Conservation (phyloP, 2,888 invertebrate species). For the Campoletis raptor region DNA sequence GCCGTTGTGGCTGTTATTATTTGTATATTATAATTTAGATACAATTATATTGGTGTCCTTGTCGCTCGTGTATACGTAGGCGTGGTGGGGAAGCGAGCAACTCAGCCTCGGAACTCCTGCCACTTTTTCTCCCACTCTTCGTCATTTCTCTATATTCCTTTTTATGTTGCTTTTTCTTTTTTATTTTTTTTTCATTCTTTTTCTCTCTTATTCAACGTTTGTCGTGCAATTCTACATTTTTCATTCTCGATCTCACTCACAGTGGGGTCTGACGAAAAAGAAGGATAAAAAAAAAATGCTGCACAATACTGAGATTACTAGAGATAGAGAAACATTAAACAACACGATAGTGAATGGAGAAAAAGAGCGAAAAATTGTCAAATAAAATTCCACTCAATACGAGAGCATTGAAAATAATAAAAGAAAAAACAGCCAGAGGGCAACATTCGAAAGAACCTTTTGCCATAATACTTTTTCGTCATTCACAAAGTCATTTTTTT, state of each 20-base stretch:
- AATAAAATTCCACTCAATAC: background rate
- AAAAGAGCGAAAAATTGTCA: conserved; percentile 73
- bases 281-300: conserved; percentile 16
- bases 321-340: background rate
- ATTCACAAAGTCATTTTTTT: conserved; percentile 17
- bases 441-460: background rate
- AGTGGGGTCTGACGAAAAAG: conserved; percentile 41
- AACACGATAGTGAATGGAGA: conserved; percentile 69
- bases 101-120: conserved; percentile 55
- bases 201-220: conserved; percentile 49
- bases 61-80: conserved; percentile 73
- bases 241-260: background rate
- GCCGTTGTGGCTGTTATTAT: conserved; percentile 84
- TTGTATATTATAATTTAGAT: conserved; percentile 85
- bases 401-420: background rate
- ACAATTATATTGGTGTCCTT: conserved; percentile 83
- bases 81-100: conserved; percentile 52
- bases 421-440: background rate
- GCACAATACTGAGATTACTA: background rate
- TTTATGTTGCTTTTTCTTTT: conserved; percentile 33
- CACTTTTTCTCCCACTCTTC: conserved; percentile 54
- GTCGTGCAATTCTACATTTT: conserved; percentile 23
- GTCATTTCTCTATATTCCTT: conserved; percentile 30
- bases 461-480: background rate
- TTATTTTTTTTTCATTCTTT: conserved; percentile 21